Evolutionary conservation across 2,888 invertebrate species (phyloP), one percentile per base, ranked within the genome.

Genomic region (Macrostomum cliftonense): DNA sequence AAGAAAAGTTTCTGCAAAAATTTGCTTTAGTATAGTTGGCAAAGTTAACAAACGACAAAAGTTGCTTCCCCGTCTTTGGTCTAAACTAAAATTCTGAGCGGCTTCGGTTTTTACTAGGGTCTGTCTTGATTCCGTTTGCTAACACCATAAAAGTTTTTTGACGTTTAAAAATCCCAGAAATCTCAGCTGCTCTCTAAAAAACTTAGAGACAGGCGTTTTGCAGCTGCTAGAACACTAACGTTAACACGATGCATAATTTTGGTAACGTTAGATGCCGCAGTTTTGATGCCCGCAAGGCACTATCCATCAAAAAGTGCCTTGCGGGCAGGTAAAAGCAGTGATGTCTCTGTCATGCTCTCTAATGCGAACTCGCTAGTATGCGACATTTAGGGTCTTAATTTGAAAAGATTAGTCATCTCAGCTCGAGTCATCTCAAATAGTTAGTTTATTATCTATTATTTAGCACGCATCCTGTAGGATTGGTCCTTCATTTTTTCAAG

Each of bases 401-500:
- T 11, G 1, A 14, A 20, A 47, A 49, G 9, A 19, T 19, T n/a
- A n/a, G n/a, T n/a, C n/a, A n/a, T n/a, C n/a, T n/a, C n/a, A 13
- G 1, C 13, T n/a, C 12, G 19, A 12, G 9, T 45, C 49, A 9
- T 37, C 16, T 49, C 49, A 16, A 49, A 12, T 12, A 47, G 9
- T 51, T 12, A 43, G 20, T 4, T 16, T 7, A 14, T 50, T 50
- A 12, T 48, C 16, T 1, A 9, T 12, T 9, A 39, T 17, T 20
- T 20, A 50, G 39, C 17, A 17, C 50, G 28, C 11, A 13, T 20
- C 19, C 48, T 12, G 12, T 42, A 11, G 2, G 16, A 12, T 11
- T 38, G 42, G 36, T 51, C 51, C 20, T 50, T 51, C 42, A 49
- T 51, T 19, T 39, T 44, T 1, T 49, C 51, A 1, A 51, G 17